Percentiles rank a stretch among this genome's conserved stretches.
These are phyloP conservation scores for Premnoplex brunnescens DNA, from an alignment of 2,797 vertebrate genomes.

Conservation along the genomic window DNA sequence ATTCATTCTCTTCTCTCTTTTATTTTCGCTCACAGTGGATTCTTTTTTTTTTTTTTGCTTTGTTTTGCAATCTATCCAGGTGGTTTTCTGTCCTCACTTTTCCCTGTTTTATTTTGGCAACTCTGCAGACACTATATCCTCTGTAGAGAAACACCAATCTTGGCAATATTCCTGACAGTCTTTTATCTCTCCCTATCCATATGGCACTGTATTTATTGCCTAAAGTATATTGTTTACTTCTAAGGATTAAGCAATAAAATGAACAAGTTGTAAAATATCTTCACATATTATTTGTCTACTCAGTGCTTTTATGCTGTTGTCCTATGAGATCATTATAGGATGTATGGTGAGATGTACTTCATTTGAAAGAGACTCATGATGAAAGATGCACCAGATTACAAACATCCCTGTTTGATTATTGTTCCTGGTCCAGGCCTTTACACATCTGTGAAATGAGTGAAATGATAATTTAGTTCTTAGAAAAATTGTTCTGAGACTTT, in stretches of 20 bases:
- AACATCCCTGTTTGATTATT: background rate
- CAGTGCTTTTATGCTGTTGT: background rate
- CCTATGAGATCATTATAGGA: background rate
- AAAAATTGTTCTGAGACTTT: background rate
- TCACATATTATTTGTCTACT: background rate
- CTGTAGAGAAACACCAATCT: conserved; percentile 4
- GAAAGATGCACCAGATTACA: background rate
- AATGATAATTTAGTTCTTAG: background rate
- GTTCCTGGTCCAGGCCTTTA: background rate
- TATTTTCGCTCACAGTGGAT: background rate
- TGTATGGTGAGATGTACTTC: background rate
- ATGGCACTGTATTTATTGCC: conserved; percentile 18
- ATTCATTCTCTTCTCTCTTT: background rate
- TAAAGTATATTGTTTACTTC: conserved; percentile 11
- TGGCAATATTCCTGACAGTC: conserved; percentile 27
- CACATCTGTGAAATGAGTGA: background rate
- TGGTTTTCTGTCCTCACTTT: conserved; percentile 25
- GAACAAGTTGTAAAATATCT: background rate
- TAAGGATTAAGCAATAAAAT: conserved; percentile 20
- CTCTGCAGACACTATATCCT: background rate
- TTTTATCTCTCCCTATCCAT: conserved; percentile 45
- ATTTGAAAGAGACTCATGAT: background rate
- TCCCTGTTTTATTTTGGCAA: conserved; percentile 42
- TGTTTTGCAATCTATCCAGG: background rate
- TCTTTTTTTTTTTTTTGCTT: background rate